Evolutionary conservation across 1,140 invertebrate species (phyloP), one percentile per base, ranked within the genome.

Genomic region (Vanessa atalanta): DNA sequence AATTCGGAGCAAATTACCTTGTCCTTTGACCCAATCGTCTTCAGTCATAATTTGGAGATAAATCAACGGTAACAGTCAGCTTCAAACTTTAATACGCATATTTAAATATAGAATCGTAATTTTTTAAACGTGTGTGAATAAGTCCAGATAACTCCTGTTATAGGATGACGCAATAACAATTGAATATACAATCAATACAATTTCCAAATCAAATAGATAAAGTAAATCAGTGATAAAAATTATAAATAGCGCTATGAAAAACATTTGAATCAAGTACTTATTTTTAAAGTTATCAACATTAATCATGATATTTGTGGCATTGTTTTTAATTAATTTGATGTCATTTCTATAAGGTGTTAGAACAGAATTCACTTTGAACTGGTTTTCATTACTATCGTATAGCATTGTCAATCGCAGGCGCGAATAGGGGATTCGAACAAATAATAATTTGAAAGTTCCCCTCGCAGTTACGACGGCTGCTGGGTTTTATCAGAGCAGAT

Each of bases 401-500:
- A 15, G 9, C 4, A 61, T 61, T 63, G 63, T 71, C 67, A 14
- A 70, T 55, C 31, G 53, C 71, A 60, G 65, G 67, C 77, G 50
- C 47, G 70, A 68, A 81, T 69, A 61, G 72, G 78, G 77, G 78
- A 72, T 75, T 69, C 75, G 72, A 82, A 78, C 78, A 78, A 83
- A 87, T 81, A 86, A 81, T 83, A 81, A 82, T 78, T 79, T 76
- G 77, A 78, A 71, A 80, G 72, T 78, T 77, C 84, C 83, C 81
- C 80, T 83, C 80, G 73, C 53, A 65, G 26, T 69, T 68, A 72
- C 68, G 47, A 80, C 80, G 77, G 78, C 79, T 79, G 83, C 80
- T 80, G 80, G 75, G 65, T 82, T 61, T 83, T 89, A 88, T 87
- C 86, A 80, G 65, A 71, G 70, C 66, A 83, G 86, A 86, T 89